Base-by-base conservation (phyloP, 2,888 invertebrate genomes). In the Pemphredon lugubris region DNA sequence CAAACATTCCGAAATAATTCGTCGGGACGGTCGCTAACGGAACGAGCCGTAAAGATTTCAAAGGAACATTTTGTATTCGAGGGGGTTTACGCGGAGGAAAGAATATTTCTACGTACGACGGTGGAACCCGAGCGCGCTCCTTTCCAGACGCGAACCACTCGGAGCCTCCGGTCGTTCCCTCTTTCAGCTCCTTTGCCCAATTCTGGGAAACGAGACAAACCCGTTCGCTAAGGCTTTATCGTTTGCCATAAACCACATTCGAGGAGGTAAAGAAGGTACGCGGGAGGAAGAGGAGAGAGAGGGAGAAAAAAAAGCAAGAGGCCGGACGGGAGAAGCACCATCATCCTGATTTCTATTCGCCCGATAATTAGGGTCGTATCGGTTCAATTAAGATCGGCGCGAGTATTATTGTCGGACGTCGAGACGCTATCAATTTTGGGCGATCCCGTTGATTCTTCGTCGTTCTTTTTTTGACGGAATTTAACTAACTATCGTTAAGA, bases 121-220 rank as follows among this genome's bases (percentile, higher is more conserved):
- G 20, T 42, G 20, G 40, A 42, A 20, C 16, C 40, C 40, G n/a
- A 42, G 40, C 26, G n/a, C n/a, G n/a, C n/a, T 39, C 18, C 20
- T 42, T 16, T 14, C 20, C 16, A 16, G 16, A 42, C 4, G 7
- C 14, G 16, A 20, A 16, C 40, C 18, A 18, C 18, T 42, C 11
- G 16, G 40, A 42, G 6, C 16, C 44, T 45, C n/a, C 23, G 44
- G 21, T 45, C 20, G 32, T 44, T 57, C 20, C 30, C 32, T 50
- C 40, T 45, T 58, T 39, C 48, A 40, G 42, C 59, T 50, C 34
- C 50, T 59, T 40, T 50, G 42, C 59, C 59, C 50, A 59, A 59
- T 59, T 59, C 59, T 40, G 42, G 48, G 59, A 59, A 59, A 40
- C 48, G 26, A 42, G 59, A 59, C 26, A 59, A 59, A 59, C 59